Base-by-base conservation (phyloP, 2,113 vertebrate genomes). In the Hemichromis elongatus region DNA sequence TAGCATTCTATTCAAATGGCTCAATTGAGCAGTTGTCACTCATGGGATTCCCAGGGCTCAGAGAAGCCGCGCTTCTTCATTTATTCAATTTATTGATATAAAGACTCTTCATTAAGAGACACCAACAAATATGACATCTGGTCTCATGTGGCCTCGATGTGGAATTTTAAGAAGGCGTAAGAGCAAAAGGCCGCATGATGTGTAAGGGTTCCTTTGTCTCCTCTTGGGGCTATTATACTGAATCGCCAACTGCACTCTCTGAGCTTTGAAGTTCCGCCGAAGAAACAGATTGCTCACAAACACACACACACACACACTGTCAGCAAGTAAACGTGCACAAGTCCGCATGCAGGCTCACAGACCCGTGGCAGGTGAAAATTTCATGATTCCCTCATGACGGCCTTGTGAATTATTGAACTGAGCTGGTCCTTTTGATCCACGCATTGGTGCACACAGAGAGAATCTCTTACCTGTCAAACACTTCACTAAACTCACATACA, bases 81-180 rank as follows among this genome's bases (percentile, higher is more conserved):
- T 93, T 94, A 94, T 95, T 94, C 93, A 92, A 92, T 94, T 94
- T 94, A 95, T 95, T 90, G 88, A 94, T 92, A 93, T 94, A 91
- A 94, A 94, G 92, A 88, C 86, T 91, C 86, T 92, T 94, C 90
- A 95, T 95, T 95, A 94, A 93, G 91, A 93, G 87, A 92, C 90
- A 80, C 68, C 28, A 53, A 87, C 26, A 33, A 90, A 86, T 90
- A 83, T 94, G 94, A 94, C 92, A 92, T 90, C 55, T 83, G 79
- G 84, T 95, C 94, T 93, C 92, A 47, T 88, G 92, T 87, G 94
- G 92, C 88, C 88, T 81, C 55, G 9, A 85, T 88, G 93, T 88
- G 54, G 89, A 94, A 94, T 94, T 85, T 85, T 78, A 90, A 95
- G 47, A 85, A 88, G 85, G 85, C 73, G 3, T 59, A 21, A 75